These are phyloP conservation scores for Heliothis subflexa DNA, from an alignment of 1,140 invertebrate genomes.

Conservation along the genomic window DNA sequence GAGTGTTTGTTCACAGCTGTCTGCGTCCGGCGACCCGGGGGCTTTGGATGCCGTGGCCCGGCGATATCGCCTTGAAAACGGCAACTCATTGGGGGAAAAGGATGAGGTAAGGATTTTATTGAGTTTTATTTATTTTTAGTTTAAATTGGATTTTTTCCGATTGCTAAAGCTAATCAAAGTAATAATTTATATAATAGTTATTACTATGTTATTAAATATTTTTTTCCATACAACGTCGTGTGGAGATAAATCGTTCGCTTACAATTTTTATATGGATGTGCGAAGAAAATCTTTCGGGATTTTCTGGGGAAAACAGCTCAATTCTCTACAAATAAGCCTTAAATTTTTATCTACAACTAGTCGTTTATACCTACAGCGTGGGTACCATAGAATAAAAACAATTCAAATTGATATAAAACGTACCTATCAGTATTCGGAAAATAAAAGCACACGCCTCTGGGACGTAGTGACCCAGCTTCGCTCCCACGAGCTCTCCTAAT, in stretches of 20 bases:
- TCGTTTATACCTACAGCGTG: too few relatives aligned
- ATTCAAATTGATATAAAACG: too few relatives aligned
- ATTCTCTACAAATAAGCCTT: too few relatives aligned
- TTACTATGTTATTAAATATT: too few relatives aligned
- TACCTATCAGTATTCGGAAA: not conserved
- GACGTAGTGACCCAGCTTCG: conserved; percentile 4
- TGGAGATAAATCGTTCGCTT: too few relatives aligned
- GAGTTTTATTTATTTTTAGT: not conserved
- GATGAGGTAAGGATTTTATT: conserved; percentile 73
- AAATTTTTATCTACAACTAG: too few relatives aligned
- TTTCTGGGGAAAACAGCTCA: too few relatives aligned
- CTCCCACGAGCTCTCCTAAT: conserved; percentile 1
- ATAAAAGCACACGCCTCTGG: not conserved
- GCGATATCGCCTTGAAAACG: conserved; percentile 81
- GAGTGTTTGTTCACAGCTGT: conserved; percentile 64
- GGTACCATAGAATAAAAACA: too few relatives aligned
- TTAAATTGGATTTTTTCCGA: not conserved
- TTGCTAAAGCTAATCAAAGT: not conserved
- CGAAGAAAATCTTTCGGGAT: too few relatives aligned
- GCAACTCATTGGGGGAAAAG: conserved; percentile 82
- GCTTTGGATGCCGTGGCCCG: conserved; percentile 73
- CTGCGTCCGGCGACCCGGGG: conserved; percentile 68
- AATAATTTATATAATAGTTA: too few relatives aligned
- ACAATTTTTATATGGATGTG: too few relatives aligned
- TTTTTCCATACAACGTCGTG: too few relatives aligned